Conservation (phyloP, 2,797 vertebrate species). For the Crocidura indochinensis region DNA sequence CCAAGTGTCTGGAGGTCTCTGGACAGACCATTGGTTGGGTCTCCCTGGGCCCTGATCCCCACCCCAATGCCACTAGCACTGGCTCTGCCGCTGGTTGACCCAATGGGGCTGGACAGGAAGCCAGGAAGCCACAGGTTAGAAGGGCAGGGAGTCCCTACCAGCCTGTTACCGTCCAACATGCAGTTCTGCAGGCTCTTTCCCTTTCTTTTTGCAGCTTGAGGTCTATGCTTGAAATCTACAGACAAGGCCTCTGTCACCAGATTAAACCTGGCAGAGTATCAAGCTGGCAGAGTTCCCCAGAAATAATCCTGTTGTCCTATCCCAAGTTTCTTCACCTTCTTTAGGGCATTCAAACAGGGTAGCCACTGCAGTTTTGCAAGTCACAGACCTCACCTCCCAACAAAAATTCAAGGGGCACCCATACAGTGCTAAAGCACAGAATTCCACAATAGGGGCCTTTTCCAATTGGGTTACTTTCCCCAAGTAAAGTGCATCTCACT, state of each 20-base stretch:
- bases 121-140: not conserved
- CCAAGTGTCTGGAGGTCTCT: not conserved
- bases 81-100: too few relatives aligned
- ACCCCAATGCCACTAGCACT: not conserved
- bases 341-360: not conserved
- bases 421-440: too few relatives aligned
- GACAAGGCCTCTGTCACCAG: not conserved
- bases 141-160: not conserved
- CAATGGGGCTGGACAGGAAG: too few relatives aligned
- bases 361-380: not conserved
- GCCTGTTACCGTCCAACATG: not conserved
- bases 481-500: too few relatives aligned
- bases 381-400: not conserved
- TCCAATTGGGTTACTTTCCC: too few relatives aligned
- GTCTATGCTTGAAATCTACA: not conserved
- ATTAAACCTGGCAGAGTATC: conserved; percentile 4
- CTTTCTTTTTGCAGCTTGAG: not conserved
- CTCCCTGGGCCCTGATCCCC: not conserved
- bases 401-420: not conserved
- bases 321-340: not conserved
- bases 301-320: conserved; percentile 10
- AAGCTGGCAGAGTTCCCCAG: not conserved
- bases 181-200: not conserved
- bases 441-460: too few relatives aligned
- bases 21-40: not conserved